Evolutionary conservation across 35 echinoderm and acorn worm genomes (phyloP).

Genomic region (Lytechinus variegatus): DNA sequence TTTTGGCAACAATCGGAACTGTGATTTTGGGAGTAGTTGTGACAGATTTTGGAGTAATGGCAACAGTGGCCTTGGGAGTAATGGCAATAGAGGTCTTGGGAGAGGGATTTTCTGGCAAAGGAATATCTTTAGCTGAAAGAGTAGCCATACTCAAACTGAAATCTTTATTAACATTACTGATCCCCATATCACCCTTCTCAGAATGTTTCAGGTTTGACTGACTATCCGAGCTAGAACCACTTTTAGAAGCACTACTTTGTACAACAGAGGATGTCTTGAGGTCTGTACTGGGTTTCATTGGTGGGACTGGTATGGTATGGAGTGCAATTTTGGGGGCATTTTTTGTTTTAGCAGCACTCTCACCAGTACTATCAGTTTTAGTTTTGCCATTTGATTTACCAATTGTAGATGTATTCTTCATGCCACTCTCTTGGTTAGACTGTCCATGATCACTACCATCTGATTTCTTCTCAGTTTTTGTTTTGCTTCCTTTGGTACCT

Average conservation of each 20-base stretch:
- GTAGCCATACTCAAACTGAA: neutral
- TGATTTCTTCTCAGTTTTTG: neutral
- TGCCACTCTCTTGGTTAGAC: neutral
- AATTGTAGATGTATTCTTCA: neutral
- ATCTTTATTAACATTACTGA: neutral
- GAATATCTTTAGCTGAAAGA: conserved; percentile 10
- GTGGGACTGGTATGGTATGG: neutral
- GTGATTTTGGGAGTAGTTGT: neutral
- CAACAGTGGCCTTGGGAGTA: neutral
- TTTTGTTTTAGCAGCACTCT: conserved; percentile 8
- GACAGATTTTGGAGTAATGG: neutral
- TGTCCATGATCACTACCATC: neutral
- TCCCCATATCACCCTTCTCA: neutral
- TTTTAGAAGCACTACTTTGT: neutral
- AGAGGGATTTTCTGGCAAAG: conserved; percentile 17
- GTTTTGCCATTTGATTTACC: conserved; percentile 16
- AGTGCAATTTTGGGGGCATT: neutral
- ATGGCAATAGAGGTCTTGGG: neutral
- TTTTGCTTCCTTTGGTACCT: neutral
- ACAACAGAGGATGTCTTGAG: neutral
- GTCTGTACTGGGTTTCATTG: neutral
- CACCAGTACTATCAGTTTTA: neutral
- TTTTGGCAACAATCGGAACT: neutral
- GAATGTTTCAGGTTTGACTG: neutral
- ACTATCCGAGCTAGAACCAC: neutral